Percentiles rank a stretch among this genome's conserved stretches.
Evolutionary conservation across 2,888 invertebrate species (phyloP).

Genomic region (Magallana nippona): DNA sequence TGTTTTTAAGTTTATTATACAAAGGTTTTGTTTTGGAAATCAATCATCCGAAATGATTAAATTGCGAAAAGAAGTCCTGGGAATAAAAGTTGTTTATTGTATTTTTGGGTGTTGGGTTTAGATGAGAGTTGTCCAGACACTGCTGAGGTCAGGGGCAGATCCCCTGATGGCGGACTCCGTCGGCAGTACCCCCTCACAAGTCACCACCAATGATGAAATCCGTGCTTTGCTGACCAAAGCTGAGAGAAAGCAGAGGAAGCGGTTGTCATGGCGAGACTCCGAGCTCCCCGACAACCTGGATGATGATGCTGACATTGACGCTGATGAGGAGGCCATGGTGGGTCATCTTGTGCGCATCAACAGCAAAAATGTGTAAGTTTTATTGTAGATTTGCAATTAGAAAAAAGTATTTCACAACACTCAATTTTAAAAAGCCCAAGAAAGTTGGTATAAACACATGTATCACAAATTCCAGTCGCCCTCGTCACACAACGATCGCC

Average conservation of each 20-base stretch:
- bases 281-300: conserved; percentile 45
- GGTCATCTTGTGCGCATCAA: conserved; percentile 57
- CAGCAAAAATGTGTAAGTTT: conserved; percentile 70
- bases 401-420: background rate
- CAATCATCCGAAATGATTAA: background rate
- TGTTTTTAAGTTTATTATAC: background rate
- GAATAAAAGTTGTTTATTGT: background rate
- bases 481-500: conserved; percentile 60
- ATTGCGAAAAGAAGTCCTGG: background rate
- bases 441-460: background rate
- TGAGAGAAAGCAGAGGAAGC: conserved; percentile 53
- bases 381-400: background rate
- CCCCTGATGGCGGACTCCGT: conserved; percentile 54
- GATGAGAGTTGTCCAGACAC: conserved; percentile 60
- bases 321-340: conserved; percentile 44
- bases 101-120: conserved; percentile 45
- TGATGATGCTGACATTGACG: conserved; percentile 51
- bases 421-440: no score
- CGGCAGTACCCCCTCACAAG: conserved; percentile 59
- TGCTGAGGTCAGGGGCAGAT: conserved; percentile 65
- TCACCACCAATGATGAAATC: conserved; percentile 64
- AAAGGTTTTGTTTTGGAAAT: no score
- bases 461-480: conserved; percentile 53
- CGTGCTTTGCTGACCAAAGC: conserved; percentile 59
- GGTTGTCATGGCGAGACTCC: conserved; percentile 35